Percentiles rank a stretch among this genome's conserved stretches.
Evolutionary conservation across 2,888 invertebrate genomes (phyloP).

Genomic region (Cataglyphis cursor): DNA sequence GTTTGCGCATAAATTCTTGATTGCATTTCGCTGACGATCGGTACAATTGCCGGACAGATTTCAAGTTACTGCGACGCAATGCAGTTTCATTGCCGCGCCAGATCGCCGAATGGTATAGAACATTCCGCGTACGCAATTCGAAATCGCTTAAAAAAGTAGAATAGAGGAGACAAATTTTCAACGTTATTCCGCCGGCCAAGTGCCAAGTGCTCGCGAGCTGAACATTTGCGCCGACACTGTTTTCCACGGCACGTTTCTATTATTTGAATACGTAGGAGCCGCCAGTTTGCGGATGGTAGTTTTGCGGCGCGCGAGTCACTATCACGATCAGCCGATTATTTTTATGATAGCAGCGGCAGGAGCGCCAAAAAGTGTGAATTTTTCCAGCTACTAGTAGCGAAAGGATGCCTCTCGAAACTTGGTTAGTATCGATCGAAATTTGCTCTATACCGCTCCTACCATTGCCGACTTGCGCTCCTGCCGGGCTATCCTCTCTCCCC

Average conservation of each 20-base stretch:
- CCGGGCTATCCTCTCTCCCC: not conserved
- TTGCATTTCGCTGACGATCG: constrained; percentile 20
- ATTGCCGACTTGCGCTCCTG: constrained; percentile 40
- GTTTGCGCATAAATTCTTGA: constrained; percentile 51
- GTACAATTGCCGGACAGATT: constrained; percentile 21
- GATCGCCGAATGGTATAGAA: constrained; percentile 21
- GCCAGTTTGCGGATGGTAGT: constrained; percentile 48
- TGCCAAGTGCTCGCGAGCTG: constrained; percentile 36
- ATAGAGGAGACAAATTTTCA: constrained; percentile 39
- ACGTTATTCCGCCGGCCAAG: constrained; percentile 37
- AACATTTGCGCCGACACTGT: constrained; percentile 39
- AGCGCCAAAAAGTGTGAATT: constrained; percentile 61
- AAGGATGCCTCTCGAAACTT: constrained; percentile 59
- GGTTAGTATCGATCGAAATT: constrained; percentile 72
- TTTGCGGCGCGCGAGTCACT: constrained; percentile 35
- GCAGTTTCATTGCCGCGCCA: constrained; percentile 32
- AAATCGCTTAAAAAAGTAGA: constrained; percentile 41
- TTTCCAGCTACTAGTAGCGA: constrained; percentile 48
- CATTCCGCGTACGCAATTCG: constrained; percentile 39
- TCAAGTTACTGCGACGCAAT: constrained; percentile 39
- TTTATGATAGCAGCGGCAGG: constrained; percentile 58
- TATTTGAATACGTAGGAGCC: constrained; percentile 40
- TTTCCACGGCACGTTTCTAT: constrained; percentile 49
- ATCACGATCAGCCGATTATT: constrained; percentile 62
- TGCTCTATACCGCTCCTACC: constrained; percentile 68